Evolutionary conservation across 2,888 invertebrate genomes (phyloP).

Genomic region (Terebella lapidaria): DNA sequence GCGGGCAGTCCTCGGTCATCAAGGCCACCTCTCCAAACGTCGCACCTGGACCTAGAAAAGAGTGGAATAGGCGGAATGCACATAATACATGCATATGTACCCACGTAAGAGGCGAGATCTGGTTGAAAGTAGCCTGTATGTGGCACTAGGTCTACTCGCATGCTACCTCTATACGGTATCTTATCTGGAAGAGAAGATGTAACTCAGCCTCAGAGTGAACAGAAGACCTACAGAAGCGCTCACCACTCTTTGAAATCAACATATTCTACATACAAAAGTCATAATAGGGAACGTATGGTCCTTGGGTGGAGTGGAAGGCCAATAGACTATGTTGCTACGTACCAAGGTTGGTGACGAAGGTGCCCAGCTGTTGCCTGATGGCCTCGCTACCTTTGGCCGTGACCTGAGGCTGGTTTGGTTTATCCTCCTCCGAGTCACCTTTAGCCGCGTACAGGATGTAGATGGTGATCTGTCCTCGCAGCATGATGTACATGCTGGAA

Average conservation of each 20-base stretch:
- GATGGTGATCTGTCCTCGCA: constrained; percentile 47
- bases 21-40: constrained; percentile 52
- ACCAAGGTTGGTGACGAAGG: constrained; percentile 44
- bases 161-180: too few species aligned
- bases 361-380: constrained; percentile 34
- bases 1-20: constrained; percentile 45
- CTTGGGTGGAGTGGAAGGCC: too few species aligned
- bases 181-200: too few species aligned
- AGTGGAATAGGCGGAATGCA: neutral
- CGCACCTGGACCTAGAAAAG: constrained; percentile 38
- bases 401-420: constrained; percentile 3
- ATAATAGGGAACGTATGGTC: too few species aligned
- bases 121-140: too few species aligned
- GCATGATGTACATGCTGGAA: constrained; percentile 46
- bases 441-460: constrained; percentile 48
- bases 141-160: too few species aligned
- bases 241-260: too few species aligned
- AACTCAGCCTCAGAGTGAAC: too few species aligned
- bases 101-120: too few species aligned
- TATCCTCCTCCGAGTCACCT: constrained; percentile 26
- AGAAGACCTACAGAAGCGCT: too few species aligned
- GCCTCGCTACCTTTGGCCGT: constrained; percentile 21
- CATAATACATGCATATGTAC: neutral
- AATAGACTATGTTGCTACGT: constrained; percentile 7
- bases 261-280: too few species aligned